Evolutionary conservation across 2,113 vertebrate genomes (phyloP).

Genomic region (Tragelaphus buxtoni): DNA sequence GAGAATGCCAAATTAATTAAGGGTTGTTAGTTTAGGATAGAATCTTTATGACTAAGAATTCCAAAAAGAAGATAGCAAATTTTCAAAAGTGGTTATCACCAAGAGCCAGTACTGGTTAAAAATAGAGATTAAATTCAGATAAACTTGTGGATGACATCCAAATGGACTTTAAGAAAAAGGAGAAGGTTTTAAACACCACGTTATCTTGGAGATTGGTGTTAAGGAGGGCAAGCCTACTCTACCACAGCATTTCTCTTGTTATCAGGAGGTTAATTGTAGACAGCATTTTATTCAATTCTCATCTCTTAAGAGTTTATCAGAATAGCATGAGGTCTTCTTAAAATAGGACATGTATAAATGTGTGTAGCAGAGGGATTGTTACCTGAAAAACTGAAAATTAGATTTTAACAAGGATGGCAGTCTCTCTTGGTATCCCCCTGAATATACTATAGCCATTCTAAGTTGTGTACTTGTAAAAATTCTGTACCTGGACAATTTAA

Average conservation of each 20-base stretch:
- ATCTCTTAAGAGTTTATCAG: conserved; percentile 6
- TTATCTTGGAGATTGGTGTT: not conserved
- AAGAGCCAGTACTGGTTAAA: not conserved
- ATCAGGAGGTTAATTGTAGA: not conserved
- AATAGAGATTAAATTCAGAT: not conserved
- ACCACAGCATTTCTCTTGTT: not conserved
- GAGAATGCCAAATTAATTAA: not conserved
- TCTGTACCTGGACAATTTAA: not conserved
- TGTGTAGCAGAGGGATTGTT: not conserved
- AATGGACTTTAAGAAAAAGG: not conserved
- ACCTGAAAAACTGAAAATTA: not conserved
- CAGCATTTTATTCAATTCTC: not conserved
- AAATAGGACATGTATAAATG: not conserved
- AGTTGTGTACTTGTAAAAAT: not conserved
- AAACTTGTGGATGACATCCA: not conserved
- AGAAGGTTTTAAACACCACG: not conserved
- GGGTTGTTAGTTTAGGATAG: not conserved
- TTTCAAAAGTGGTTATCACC: not conserved
- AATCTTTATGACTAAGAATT: not conserved
- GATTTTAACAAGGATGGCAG: not conserved
- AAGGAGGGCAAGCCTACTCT: not conserved
- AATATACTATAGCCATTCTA: not conserved
- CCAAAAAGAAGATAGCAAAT: not conserved
- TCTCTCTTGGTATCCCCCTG: not conserved
- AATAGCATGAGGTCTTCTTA: not conserved